Evolutionary conservation across 2,797 vertebrate genomes (phyloP).

Genomic region (Natrix natrix): DNA sequence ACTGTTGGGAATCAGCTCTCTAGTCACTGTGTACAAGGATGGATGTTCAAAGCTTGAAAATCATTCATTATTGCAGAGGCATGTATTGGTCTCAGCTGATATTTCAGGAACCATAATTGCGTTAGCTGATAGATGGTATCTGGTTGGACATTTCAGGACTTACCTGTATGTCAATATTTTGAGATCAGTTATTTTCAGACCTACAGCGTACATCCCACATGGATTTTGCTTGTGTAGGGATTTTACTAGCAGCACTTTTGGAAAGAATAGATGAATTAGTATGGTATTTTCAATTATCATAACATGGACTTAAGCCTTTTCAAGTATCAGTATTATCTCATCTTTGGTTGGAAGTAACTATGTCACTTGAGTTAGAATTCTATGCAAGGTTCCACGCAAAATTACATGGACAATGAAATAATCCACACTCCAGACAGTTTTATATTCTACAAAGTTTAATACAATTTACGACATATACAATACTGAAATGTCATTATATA

Average conservation of each 20-base stretch:
- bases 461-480: not conserved
- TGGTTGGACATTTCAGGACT: conserved; percentile 5
- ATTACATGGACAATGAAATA: not conserved
- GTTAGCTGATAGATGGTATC: not conserved
- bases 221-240: not conserved
- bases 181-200: not conserved
- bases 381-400: not conserved
- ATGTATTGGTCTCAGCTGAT: not conserved
- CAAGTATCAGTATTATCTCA: not conserved
- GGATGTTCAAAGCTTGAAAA: not conserved
- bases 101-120: not conserved
- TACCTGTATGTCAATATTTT: not conserved
- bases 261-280: not conserved
- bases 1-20: not conserved
- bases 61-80: not conserved
- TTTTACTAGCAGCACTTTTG: not conserved
- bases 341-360: too few species aligned
- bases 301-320: not conserved
- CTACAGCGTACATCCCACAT: accelerated
- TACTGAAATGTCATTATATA: not conserved
- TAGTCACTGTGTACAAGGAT: not conserved
- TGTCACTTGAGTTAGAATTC: not conserved
- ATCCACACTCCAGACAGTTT: not conserved
- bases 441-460: not conserved
- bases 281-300: not conserved